These are phyloP conservation scores for Triops cancriformis DNA, from an alignment of 1,140 invertebrate species.

Conservation along the genomic window DNA sequence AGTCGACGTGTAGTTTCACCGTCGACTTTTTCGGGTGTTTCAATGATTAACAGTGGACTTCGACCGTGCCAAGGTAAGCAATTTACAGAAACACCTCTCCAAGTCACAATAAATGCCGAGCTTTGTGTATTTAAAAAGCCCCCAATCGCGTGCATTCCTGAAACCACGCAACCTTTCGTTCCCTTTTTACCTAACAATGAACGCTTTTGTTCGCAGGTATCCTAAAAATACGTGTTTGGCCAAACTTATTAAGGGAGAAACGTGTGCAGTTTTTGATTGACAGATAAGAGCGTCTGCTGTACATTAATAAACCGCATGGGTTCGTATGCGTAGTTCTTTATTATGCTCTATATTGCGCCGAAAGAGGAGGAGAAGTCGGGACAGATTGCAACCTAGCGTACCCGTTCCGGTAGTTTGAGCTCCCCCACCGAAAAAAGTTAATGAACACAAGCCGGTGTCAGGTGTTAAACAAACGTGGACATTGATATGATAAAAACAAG, in stretches of 20 bases:
- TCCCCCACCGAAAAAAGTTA: neutral
- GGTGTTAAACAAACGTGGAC: neutral
- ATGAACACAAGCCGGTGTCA: neutral
- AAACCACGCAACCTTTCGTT: neutral
- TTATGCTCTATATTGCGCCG: neutral
- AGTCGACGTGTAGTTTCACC: constrained; percentile 6
- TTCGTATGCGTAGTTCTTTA: neutral
- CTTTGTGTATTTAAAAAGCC: neutral
- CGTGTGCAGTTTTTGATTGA: neutral
- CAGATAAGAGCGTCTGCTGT: neutral
- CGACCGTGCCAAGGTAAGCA: constrained; percentile 12
- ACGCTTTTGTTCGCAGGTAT: neutral
- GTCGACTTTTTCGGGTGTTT: neutral
- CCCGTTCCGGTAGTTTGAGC: neutral
- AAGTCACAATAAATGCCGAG: neutral
- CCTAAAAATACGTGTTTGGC: neutral
- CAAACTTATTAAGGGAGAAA: neutral
- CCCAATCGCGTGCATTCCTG: neutral
- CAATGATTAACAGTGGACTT: constrained; percentile 5
- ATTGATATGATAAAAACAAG: constrained; percentile 3
- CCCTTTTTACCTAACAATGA: neutral
- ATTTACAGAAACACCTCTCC: constrained; percentile 2
- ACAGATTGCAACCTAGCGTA: neutral
- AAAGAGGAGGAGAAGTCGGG: neutral
- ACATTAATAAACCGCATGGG: neutral